Evolutionary conservation across 2,113 vertebrate genomes (phyloP).

Genomic region (Chascanopsetta lugubris): DNA sequence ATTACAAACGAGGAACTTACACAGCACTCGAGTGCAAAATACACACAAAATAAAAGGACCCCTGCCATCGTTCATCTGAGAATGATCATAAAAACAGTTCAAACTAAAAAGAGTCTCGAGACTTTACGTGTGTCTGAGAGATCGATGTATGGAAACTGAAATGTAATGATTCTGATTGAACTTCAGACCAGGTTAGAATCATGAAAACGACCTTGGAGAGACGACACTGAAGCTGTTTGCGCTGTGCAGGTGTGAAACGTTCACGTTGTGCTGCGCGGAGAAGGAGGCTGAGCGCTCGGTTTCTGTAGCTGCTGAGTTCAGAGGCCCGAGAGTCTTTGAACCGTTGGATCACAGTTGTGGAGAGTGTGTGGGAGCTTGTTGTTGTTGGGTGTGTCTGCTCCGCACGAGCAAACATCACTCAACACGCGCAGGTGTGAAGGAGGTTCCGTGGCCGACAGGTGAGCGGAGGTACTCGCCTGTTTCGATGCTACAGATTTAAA

Average conservation of each 20-base stretch:
- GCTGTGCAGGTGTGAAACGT: not conserved
- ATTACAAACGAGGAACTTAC: constrained; percentile 1
- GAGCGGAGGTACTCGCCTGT: not conserved
- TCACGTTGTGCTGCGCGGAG: too few relatives aligned
- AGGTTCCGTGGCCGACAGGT: not conserved
- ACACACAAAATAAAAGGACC: not conserved
- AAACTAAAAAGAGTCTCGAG: not conserved
- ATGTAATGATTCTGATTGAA: not conserved
- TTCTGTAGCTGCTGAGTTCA: too few relatives aligned
- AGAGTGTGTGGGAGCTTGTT: not conserved
- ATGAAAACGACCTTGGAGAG: constrained; percentile 12
- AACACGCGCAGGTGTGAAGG: not conserved
- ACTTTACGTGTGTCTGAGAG: not conserved
- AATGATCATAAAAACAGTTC: not conserved
- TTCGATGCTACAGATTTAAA: not conserved
- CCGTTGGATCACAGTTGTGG: not conserved
- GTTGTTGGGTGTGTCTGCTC: not conserved
- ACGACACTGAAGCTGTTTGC: not conserved
- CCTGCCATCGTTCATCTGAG: too few relatives aligned
- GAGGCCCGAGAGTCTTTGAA: not conserved
- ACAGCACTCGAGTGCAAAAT: constrained; percentile 4
- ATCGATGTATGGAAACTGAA: not conserved
- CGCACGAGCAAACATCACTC: not conserved
- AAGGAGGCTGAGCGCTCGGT: too few relatives aligned
- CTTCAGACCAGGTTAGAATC: not conserved